These are phyloP conservation scores for Chelon labrosus DNA, from an alignment of 2,797 vertebrate genomes.

Conservation along the genomic window DNA sequence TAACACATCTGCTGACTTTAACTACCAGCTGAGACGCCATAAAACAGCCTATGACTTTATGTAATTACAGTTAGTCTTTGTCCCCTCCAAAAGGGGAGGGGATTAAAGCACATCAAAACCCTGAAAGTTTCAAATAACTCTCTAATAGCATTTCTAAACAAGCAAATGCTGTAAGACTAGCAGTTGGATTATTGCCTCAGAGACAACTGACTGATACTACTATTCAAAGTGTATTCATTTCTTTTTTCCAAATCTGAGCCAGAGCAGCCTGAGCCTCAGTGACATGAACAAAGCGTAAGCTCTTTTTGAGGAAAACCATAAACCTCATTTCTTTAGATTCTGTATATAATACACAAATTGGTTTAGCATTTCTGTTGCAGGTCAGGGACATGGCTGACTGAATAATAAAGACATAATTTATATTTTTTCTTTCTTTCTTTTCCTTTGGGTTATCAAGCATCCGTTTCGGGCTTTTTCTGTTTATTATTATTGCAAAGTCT, in stretches of 20 bases:
- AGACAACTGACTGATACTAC: not conserved
- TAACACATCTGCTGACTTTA: constrained; percentile 39
- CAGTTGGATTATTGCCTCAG: not conserved
- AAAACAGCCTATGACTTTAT: constrained; percentile 56
- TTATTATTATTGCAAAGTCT: not conserved
- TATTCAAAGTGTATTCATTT: not conserved
- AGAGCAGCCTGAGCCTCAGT: not conserved
- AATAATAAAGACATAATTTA: not conserved
- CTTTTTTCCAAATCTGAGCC: not conserved
- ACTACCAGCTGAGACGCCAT: constrained; percentile 32
- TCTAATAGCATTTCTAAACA: no score
- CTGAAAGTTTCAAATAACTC: not conserved
- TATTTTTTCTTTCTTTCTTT: not conserved
- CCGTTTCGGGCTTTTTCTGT: not conserved
- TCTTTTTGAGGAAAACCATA: not conserved
- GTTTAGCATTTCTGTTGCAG: no score
- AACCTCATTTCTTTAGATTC: no score
- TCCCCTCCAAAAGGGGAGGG: constrained; percentile 22
- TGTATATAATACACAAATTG: no score
- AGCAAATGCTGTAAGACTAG: not conserved
- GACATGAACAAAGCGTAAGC: not conserved
- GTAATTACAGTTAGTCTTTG: constrained; percentile 59
- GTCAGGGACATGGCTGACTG: not conserved
- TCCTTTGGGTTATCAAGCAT: not conserved
- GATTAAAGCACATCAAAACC: constrained; percentile 11